These are phyloP conservation scores for Drosophila anceps DNA, from an alignment of 2,888 invertebrate genomes.

Conservation along the genomic window DNA sequence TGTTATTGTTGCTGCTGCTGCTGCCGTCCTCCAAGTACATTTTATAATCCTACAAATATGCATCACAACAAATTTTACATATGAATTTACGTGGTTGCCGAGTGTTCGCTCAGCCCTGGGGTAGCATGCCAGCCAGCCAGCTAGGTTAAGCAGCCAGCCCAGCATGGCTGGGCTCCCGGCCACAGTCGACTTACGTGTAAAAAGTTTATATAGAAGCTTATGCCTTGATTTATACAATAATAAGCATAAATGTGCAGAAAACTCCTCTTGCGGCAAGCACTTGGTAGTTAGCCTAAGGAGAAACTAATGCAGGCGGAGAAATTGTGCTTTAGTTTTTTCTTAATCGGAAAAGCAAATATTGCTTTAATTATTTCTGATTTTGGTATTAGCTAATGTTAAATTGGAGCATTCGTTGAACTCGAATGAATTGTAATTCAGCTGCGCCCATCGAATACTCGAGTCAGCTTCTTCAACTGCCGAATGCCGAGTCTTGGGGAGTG, in stretches of 20 bases:
- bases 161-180: too few species aligned
- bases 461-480: conserved; percentile 1
- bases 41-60: conserved; percentile 71
- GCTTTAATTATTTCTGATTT: conserved; percentile 1
- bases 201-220: conserved; percentile 67
- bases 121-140: conserved; percentile 49
- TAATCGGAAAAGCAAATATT: not conserved
- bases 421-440: conserved; percentile 21
- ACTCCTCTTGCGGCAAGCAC: conserved; percentile 31
- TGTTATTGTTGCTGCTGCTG: conserved; percentile 24
- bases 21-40: conserved; percentile 61
- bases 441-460: conserved; percentile 36
- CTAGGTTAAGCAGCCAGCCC: conserved; percentile 44
- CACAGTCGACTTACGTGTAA: conserved; percentile 21
- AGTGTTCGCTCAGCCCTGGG: conserved; percentile 51
- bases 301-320: not conserved
- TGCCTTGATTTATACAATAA: conserved; percentile 78
- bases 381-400: not conserved
- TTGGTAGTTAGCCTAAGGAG: not conserved
- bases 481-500: too few species aligned
- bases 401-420: conserved; percentile 16
- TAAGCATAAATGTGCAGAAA: conserved; percentile 69
- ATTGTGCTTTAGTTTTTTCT: conserved; percentile 7
- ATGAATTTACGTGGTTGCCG: conserved; percentile 50
- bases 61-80: conserved; percentile 55